Conservation (phyloP, 2,888 invertebrate genomes). For the Microctonus brassicae region DNA sequence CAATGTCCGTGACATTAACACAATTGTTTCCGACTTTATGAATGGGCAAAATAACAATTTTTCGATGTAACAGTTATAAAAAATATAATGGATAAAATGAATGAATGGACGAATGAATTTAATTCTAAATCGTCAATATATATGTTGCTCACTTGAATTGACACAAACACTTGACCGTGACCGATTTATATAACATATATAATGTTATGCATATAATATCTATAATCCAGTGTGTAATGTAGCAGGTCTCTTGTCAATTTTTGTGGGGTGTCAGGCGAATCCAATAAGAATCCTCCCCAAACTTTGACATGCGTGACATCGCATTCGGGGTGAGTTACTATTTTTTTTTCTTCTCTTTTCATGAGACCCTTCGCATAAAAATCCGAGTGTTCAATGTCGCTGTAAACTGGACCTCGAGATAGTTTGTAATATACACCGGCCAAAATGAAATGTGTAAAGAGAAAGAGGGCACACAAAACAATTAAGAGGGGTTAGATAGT, state of each 20-base stretch:
- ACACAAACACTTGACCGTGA: conserved; percentile 48
- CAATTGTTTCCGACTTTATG: background rate
- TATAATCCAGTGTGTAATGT: conserved; percentile 65
- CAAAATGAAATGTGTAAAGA: background rate
- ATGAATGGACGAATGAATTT: background rate
- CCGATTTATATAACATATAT: conserved; percentile 42
- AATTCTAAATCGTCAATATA: background rate
- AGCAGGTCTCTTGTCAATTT: conserved; percentile 57
- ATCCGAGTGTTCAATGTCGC: background rate
- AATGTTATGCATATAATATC: conserved; percentile 46
- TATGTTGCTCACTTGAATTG: background rate
- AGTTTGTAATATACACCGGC: background rate
- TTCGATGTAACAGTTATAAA: background rate
- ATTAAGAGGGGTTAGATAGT: conserved; percentile 24
- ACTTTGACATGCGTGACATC: conserved; percentile 61
- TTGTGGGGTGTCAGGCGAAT: conserved; percentile 58
- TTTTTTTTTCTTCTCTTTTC: conserved; percentile 44
- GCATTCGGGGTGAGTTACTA: conserved; percentile 40
- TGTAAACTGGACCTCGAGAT: background rate
- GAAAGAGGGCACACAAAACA: background rate
- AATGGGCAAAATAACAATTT: background rate
- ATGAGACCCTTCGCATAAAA: background rate
- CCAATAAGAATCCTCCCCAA: conserved; percentile 58
- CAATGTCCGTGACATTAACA: background rate
- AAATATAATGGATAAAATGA: background rate